A percentile compares a stretch with the other conserved stretches of the same genome.
These are phyloP conservation scores for Dissostichus mawsoni DNA, from an alignment of 2,113 vertebrate genomes.

Conservation along the genomic window DNA sequence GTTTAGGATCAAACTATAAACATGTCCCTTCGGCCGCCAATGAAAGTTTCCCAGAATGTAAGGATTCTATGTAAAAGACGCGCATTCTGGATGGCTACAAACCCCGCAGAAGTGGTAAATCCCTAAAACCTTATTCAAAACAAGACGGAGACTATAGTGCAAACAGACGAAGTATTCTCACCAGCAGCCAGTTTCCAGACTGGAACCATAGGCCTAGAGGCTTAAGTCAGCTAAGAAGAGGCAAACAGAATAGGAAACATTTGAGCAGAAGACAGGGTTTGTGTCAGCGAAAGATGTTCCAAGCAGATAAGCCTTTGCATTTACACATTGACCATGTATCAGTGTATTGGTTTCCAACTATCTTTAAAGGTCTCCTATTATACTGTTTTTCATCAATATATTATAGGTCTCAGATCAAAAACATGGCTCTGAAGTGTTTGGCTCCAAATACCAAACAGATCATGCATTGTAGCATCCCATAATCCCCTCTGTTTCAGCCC, in stretches of 20 bases:
- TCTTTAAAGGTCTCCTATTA: not conserved
- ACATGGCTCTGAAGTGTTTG: too few species aligned
- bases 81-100: conserved; percentile 12
- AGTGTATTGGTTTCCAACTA: conserved; percentile 21
- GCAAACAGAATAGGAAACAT: conserved; percentile 38
- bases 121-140: conserved; percentile 59
- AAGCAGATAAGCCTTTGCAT: conserved; percentile 1
- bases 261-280: conserved; percentile 18
- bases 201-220: conserved; percentile 61
- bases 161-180: conserved; percentile 38
- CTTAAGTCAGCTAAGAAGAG: conserved; percentile 55
- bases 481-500: too few species aligned
- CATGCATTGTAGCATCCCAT: too few species aligned
- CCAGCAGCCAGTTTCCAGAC: conserved; percentile 43
- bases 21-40: not conserved
- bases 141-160: conserved; percentile 34
- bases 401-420: too few species aligned
- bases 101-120: conserved; percentile 55
- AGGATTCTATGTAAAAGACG: conserved; percentile 15
- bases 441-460: too few species aligned
- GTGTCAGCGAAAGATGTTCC: conserved; percentile 6
- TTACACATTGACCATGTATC: not conserved
- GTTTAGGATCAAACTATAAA: conserved; percentile 9
- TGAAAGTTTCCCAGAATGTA: conserved; percentile 24
- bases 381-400: too few species aligned